Base-by-base conservation (phyloP, 2,113 vertebrate species). In the Cardinalis cardinalis region DNA sequence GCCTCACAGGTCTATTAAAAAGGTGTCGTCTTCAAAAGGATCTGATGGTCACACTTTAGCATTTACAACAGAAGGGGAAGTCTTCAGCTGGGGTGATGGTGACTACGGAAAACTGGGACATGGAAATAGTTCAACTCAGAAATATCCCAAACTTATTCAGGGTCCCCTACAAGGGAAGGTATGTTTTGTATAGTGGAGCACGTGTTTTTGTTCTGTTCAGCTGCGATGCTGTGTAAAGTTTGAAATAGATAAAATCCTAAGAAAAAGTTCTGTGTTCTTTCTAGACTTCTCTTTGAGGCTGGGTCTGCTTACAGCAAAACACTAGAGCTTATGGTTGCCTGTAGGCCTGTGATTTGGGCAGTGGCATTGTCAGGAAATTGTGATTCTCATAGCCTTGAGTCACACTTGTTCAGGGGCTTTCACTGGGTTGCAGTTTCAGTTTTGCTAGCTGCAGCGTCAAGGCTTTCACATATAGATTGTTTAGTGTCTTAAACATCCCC, bases 31-130 rank as follows among this genome's bases (percentile, higher is more conserved):
- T 73, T 98, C 98, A 41, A 98, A 98, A 96, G 98, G 98, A 89
- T 98, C 98, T n/a, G 98, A 98, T 93, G 98, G 98, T 64, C 98
- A 98, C 77, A 98, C 98, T 40, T 94, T 98, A 94, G 98, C 98
- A 34, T 98, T 98, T 92, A 98, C 98, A 26, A 98, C 98, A 29
- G 98, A 98, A 96, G 98, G 98, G 61, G 98, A 98, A 95, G 98
- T 98, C 85, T 98, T 98, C 97, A 98, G 98, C 88, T 98, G 98
- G 98, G 98, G 98, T 84, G 98, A 98, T 3, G 98, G 98, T 43
- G 98, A 98, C 92, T 98, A 98, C 60, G 98, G 98, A 70, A 98
- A 98, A 92, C 88, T 98, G 48, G 98, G 98, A 85, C 98, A 98
- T 60, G 98, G 98, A 90, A 98, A 98, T 64, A 98, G 98, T 91